Base-by-base conservation (phyloP, 1,140 invertebrate genomes). In the Dendroctonus ponderosae region DNA sequence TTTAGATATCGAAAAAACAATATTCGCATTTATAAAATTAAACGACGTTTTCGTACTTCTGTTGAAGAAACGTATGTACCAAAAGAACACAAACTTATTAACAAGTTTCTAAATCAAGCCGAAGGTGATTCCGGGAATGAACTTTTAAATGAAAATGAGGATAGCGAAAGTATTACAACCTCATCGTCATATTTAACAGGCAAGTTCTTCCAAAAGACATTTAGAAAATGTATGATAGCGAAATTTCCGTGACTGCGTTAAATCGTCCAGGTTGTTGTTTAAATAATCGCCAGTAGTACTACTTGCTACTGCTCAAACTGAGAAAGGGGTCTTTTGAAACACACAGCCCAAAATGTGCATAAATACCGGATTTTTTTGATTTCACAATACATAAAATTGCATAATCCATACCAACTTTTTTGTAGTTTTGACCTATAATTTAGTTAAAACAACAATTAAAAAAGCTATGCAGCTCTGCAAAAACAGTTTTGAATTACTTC, bases 171-270 rank as follows among this genome's bases (percentile, higher is more conserved):
- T 57, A 40, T 53, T 53, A 57, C 44, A 8, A 65, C 62, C 3
- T 53, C 62, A 39, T 37, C 7, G 11, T 65, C 62, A 38, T 65
- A 65, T 38, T 7, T 51, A 48, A 57, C 62, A 58, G 62, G 54
- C 57, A 50, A 44, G 26, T 54, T 0, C 38, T 60, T 7, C 48
- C 48, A 60, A 60, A 48, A 48, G 5, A 46, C 7, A 61, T 48
- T 26, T 39, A 5, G n/a, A n/a, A n/a, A 40, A 11, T 50, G 41
- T 15, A 14, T 52, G n/a, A 9, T 62, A n/a, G 15, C 8, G 26
- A 48, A 63, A n/a, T n/a, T 11, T 52, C 12, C n/a, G 8, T 12
- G 5, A 50, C 39, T 38, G 51, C 50, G n/a, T 39, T 51, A 9
- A 26, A 41, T 4, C 46, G 57, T 53, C 39, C 7, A 44, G 12